phyloP scores from a whole-genome alignment of 2,888 invertebrate genomes.

The Phanerotoma sp. region DNA sequence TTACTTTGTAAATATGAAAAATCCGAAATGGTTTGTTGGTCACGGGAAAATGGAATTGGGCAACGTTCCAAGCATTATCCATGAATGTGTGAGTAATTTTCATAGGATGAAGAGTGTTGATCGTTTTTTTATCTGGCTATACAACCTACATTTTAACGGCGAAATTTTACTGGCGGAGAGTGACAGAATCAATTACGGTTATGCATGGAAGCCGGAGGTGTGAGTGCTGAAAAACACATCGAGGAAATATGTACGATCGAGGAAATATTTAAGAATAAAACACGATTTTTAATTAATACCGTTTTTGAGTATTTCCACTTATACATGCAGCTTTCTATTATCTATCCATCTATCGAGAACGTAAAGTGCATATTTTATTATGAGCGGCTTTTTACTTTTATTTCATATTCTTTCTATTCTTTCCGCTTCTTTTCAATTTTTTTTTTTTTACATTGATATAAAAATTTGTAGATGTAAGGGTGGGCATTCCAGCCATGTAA shows the following conservation, averaged over 20 bases:
- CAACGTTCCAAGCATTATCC: slow-evolving; percentile 14
- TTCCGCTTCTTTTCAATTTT: too few relatives aligned
- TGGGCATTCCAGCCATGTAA: background rate
- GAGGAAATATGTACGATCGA: slow-evolving; percentile 28
- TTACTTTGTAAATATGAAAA: slow-evolving; percentile 8
- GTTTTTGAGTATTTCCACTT: slow-evolving; percentile 38
- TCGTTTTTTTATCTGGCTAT: background rate
- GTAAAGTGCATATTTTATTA: background rate
- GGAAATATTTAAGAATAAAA: slow-evolving; percentile 24
- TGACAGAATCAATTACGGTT: slow-evolving; percentile 35
- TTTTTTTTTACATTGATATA: background rate
- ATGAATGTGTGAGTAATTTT: slow-evolving; percentile 18
- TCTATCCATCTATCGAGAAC: background rate
- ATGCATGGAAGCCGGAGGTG: background rate
- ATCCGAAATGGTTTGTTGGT: slow-evolving; percentile 8
- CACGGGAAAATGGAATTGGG: slow-evolving; percentile 9
- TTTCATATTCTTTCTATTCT: slow-evolving; percentile 19
- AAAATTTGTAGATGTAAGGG: background rate
- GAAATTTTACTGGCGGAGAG: slow-evolving; percentile 31
- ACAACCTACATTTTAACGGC: slow-evolving; percentile 10
- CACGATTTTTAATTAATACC: slow-evolving; percentile 41
- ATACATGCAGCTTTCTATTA: slow-evolving; percentile 11
- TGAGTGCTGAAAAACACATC: slow-evolving; percentile 7
- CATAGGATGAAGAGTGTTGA: slow-evolving; percentile 6
- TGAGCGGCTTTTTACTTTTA: slow-evolving; percentile 24